These are phyloP conservation scores for Trachymyrmex cornetzi DNA, from an alignment of 1,140 invertebrate genomes.

Conservation along the genomic window DNA sequence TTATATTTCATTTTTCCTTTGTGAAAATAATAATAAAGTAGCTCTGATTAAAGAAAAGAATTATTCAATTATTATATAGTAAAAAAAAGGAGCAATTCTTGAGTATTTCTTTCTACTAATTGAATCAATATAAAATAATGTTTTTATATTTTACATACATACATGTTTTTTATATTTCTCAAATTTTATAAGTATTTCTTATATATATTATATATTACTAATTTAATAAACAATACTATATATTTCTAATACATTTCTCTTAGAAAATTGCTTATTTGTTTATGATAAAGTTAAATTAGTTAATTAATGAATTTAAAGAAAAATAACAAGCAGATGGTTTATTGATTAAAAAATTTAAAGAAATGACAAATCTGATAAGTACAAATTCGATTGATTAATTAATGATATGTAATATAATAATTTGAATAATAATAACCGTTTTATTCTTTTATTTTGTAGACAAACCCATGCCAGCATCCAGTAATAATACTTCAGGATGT, in stretches of 20 bases:
- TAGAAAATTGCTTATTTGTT: background rate
- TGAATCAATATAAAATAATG: background rate
- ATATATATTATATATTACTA: background rate
- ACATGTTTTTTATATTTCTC: no score
- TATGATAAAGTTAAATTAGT: background rate
- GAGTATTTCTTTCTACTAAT: background rate
- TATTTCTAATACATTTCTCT: background rate
- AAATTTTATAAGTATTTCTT: slow-evolving; percentile 6
- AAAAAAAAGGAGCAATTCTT: background rate
- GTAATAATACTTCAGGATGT: slow-evolving; percentile 91
- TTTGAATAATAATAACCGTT: slow-evolving; percentile 1
- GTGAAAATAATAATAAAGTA: background rate
- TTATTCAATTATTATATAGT: background rate
- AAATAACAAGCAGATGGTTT: background rate
- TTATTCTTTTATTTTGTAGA: slow-evolving; percentile 84
- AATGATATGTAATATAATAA: slow-evolving; percentile 1
- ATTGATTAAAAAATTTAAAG: background rate
- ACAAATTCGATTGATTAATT: background rate
- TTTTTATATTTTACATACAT: background rate
- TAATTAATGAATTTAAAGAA: background rate
- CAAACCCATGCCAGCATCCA: slow-evolving; percentile 90
- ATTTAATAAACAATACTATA: background rate
- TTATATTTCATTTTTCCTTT: slow-evolving; percentile 12
- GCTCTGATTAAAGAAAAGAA: background rate
- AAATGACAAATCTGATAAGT: background rate